phyloP scores from a whole-genome alignment of 2,797 vertebrate species.

The Phoeniculus purpureus region DNA sequence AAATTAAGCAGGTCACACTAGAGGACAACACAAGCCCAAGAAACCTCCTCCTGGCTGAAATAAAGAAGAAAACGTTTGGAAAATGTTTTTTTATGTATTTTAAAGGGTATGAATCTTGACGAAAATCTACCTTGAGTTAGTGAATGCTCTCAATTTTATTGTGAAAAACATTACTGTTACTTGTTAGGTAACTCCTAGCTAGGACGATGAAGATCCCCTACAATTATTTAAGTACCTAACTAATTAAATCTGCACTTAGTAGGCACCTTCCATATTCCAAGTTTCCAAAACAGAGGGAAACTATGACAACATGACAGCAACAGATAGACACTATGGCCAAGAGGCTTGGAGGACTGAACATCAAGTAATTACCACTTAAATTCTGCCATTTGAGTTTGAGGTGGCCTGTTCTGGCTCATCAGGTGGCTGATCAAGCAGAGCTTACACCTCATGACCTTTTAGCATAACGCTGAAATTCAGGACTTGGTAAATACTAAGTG shows the following conservation, averaged over 20 bases:
- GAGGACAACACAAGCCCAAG: neutral
- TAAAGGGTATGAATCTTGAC: neutral
- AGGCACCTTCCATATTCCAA: neutral
- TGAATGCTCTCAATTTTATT: neutral
- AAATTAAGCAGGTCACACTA: neutral
- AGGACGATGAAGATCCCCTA: neutral
- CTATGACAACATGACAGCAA: fast-evolving
- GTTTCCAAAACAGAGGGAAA: neutral
- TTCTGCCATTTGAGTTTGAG: neutral
- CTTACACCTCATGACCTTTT: neutral
- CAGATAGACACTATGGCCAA: neutral
- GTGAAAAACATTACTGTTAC: neutral
- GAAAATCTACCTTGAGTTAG: neutral
- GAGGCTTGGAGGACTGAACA: neutral
- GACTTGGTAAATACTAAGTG: neutral
- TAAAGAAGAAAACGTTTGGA: neutral
- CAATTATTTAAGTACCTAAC: neutral
- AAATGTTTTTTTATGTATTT: neutral
- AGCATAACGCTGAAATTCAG: neutral
- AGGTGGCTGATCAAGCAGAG: neutral
- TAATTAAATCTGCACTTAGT: neutral
- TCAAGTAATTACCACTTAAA: neutral
- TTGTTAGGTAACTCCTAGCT: neutral
- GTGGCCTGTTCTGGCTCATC: neutral
- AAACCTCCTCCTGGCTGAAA: neutral